Conservation (phyloP, 2,113 vertebrate species). For the Ceyx melanurus region DNA sequence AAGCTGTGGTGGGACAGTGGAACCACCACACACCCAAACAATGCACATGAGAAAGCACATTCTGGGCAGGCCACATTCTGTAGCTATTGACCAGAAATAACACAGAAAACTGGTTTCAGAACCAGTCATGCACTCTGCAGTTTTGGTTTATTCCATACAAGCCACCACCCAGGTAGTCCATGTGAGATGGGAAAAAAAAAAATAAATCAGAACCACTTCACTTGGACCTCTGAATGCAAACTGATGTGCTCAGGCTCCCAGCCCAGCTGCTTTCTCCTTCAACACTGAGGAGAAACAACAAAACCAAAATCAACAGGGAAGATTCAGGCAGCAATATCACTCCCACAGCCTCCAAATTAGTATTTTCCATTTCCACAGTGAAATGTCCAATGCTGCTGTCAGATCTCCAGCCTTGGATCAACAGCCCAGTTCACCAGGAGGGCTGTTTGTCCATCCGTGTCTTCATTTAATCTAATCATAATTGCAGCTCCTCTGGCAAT, state of each 20-base stretch:
- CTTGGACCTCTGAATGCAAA: not conserved
- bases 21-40: not conserved
- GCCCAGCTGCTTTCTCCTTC: not conserved
- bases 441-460: not conserved
- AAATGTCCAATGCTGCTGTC: rapidly evolving
- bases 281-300: not conserved
- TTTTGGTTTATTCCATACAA: not conserved
- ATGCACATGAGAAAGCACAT: not conserved
- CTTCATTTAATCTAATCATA: conserved; percentile 1
- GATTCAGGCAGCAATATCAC: not conserved
- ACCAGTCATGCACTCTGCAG: not conserved
- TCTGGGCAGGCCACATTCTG: not conserved
- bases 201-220: not conserved
- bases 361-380: not conserved
- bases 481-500: conserved; percentile 9
- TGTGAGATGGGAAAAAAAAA: not conserved
- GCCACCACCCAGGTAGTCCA: not conserved
- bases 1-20: not conserved
- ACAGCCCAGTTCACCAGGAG: not conserved
- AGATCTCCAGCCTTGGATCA: not conserved
- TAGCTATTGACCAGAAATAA: conserved; percentile 1
- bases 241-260: not conserved
- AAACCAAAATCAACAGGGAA: not conserved
- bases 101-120: not conserved
- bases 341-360: not conserved